Conservation (phyloP, 1,140 invertebrate genomes). For the Drosophila prosaltans region DNA sequence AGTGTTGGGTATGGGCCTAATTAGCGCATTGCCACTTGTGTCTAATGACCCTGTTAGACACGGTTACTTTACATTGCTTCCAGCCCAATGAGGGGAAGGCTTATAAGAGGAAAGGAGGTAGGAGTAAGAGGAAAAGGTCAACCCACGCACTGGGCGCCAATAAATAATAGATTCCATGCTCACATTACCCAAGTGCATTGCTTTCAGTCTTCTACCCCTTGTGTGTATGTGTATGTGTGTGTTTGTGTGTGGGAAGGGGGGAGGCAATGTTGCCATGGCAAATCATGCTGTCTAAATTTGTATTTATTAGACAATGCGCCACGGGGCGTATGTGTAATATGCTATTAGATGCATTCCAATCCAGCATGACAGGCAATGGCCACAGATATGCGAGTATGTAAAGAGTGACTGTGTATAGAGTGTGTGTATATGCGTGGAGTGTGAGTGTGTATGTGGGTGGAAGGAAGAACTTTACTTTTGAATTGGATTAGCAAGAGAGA, state of each 20-base stretch:
- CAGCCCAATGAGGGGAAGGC: conserved; percentile 12
- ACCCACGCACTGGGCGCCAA: conserved; percentile 50
- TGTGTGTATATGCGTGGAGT: conserved; percentile 2
- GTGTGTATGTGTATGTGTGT: neutral
- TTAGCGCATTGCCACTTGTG: conserved; percentile 81
- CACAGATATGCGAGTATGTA: conserved; percentile 2
- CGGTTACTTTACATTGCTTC: conserved; percentile 45
- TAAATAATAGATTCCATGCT: conserved; percentile 66
- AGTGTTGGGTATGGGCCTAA: conserved; percentile 44
- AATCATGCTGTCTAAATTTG: conserved; percentile 76
- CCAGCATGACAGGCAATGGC: conserved; percentile 55
- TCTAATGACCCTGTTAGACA: conserved; percentile 80
- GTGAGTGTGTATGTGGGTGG: conserved; percentile 32
- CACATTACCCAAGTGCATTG: conserved; percentile 41
- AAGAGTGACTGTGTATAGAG: conserved; percentile 6
- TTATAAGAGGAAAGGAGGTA: too few relatives aligned
- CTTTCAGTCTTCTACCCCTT: conserved; percentile 27
- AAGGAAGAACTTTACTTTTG: conserved; percentile 12
- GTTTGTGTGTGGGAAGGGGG: neutral
- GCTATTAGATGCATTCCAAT: conserved; percentile 74
- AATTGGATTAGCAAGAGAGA: conserved; percentile 43
- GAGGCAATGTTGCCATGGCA: conserved; percentile 35
- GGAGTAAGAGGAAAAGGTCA: conserved; percentile 40
- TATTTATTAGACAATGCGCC: conserved; percentile 76
- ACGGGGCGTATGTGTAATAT: conserved; percentile 80